Percentiles rank a stretch among this genome's conserved stretches.
These are phyloP conservation scores for Cryptoprocta ferox DNA, from an alignment of 2,797 vertebrate genomes.

Conservation along the genomic window DNA sequence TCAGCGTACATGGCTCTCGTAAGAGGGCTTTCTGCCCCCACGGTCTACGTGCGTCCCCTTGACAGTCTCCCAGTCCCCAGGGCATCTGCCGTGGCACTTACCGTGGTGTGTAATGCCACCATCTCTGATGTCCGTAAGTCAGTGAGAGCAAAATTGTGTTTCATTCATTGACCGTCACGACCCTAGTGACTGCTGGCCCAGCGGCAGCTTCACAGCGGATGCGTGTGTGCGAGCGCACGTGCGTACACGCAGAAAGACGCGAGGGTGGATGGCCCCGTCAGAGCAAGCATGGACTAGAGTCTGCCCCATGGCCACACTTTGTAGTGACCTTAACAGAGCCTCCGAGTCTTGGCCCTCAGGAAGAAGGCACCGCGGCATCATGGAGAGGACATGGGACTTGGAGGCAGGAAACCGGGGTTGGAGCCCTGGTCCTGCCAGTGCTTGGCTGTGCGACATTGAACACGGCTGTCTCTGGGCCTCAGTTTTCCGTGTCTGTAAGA, in stretches of 20 bases:
- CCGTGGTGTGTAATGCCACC: neutral
- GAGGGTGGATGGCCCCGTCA: neutral
- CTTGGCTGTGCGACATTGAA: neutral
- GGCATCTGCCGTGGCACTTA: accelerated
- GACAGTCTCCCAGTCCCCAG: neutral
- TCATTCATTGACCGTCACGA: neutral
- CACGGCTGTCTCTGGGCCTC: neutral
- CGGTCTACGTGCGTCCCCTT: neutral
- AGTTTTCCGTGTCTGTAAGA: neutral
- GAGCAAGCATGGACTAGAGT: neutral
- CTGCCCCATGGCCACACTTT: neutral
- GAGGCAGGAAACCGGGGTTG: neutral
- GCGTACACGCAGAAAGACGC: neutral
- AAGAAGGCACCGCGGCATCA: neutral
- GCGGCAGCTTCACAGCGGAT: neutral
- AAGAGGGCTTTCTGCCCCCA: neutral
- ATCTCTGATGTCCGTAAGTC: neutral
- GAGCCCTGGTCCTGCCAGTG: neutral
- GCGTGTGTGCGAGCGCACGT: neutral
- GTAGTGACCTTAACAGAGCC: neutral
- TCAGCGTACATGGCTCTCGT: neutral
- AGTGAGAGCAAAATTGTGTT: neutral
- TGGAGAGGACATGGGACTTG: neutral
- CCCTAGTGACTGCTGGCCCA: neutral
- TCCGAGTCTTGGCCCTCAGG: neutral